phyloP scores from a whole-genome alignment of 1,140 invertebrate species.

The Eulimnadia texana region DNA sequence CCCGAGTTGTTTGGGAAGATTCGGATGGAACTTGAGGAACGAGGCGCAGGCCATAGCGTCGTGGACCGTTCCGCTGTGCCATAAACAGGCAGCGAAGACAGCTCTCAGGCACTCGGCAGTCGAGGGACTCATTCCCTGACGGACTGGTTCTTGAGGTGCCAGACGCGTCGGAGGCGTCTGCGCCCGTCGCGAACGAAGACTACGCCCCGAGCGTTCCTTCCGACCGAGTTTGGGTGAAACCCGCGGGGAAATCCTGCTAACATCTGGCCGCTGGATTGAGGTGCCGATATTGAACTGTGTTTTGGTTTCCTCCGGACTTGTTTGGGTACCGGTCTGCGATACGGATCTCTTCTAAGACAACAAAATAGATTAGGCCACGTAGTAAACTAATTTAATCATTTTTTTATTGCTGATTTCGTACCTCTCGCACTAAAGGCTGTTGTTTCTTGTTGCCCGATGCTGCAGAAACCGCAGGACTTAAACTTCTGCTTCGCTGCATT shows the following conservation, averaged over 20 bases:
- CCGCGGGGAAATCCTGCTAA: conserved; percentile 21
- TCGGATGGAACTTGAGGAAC: conserved; percentile 88
- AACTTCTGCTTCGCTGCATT: conserved; percentile 2
- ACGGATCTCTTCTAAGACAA: conserved; percentile 24
- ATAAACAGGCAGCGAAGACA: conserved; percentile 87
- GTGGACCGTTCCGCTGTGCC: conserved; percentile 94
- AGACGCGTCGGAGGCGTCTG: conserved; percentile 21
- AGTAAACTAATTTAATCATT: neutral
- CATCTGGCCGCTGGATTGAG: neutral
- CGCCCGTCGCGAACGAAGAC: neutral
- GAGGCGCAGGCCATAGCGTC: conserved; percentile 95
- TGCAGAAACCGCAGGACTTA: neutral
- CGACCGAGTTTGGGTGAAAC: conserved; percentile 45
- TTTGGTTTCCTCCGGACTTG: conserved; percentile 46
- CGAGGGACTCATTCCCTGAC: conserved; percentile 77
- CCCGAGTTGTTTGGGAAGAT: conserved; percentile 61
- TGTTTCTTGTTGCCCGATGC: neutral
- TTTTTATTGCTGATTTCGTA: neutral
- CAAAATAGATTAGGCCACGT: neutral
- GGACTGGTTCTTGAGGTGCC: conserved; percentile 34
- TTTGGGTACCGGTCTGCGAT: conserved; percentile 58
- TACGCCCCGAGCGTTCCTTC: conserved; percentile 34
- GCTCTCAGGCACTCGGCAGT: conserved; percentile 82
- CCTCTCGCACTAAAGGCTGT: neutral
- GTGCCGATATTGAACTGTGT: conserved; percentile 46